Evolutionary conservation across 2,888 invertebrate species (phyloP), one percentile per base, ranked within the genome.

Genomic region (Pandemis corylana): DNA sequence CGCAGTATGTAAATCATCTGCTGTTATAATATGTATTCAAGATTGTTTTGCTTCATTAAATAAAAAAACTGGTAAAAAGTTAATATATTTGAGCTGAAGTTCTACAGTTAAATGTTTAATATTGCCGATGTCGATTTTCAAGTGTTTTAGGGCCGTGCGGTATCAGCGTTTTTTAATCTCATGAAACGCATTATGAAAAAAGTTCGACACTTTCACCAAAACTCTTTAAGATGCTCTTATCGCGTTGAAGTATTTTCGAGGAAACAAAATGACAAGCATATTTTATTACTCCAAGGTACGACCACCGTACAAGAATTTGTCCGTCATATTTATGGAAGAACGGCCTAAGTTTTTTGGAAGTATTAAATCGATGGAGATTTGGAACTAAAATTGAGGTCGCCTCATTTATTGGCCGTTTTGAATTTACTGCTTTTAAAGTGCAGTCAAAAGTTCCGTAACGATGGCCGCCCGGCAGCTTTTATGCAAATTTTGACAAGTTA

Each of bases 401-500:
- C 28, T 82, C 87, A 88, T 92, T 93, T 91, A 91, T 91, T 81
- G 88, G 85, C 87, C 84, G 87, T 93, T 91, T 85, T 83, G 89
- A 90, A 91, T 91, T 92, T 90, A 93, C 91, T 88, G 85, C 90
- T 91, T 90, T 90, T 85, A 85, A 89, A 90, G 89, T 87, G 88
- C 84, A 86, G 84, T 84, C 86, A 85, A 89, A 92, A 93, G 88
- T 92, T 93, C 88, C 62, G 84, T 87, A 84, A 85, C 82, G 84
- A 84, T 84, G 85, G 85, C 81, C 80, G 79, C 83, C 81, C 87
- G 84, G 85, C 85, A 84, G 88, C 88, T 90, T 92, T 93, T 92
- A 93, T 94, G 94, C 90, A 93, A 93, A 93, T 93, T 86, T 79
- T 82, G 83, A 80, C 83, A 88, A 86, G 82, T 87, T 87, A 85